These are phyloP conservation scores for Trinorchestia longiramus DNA, from an alignment of 1,140 invertebrate genomes.

Conservation along the genomic window DNA sequence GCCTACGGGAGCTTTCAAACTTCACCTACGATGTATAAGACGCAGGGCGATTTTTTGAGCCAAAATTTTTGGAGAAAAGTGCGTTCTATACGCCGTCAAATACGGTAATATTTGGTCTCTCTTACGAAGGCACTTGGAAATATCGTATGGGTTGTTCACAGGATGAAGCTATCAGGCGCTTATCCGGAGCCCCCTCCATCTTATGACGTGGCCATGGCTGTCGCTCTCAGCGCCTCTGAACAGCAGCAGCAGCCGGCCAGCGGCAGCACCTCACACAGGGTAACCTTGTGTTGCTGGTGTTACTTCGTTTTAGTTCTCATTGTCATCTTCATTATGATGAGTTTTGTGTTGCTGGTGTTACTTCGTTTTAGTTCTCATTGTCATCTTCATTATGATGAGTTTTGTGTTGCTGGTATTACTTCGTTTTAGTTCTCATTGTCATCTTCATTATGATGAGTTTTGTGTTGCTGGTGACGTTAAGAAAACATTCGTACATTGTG, in stretches of 20 bases:
- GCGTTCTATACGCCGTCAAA: too few relatives aligned
- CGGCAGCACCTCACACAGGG: neutral
- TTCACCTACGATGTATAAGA: too few relatives aligned
- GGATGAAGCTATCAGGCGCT: constrained; percentile 62
- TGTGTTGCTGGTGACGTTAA: too few relatives aligned
- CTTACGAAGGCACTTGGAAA: too few relatives aligned
- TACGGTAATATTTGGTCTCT: too few relatives aligned
- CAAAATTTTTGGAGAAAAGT: too few relatives aligned
- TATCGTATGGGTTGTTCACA: neutral
- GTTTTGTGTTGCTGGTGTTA: too few relatives aligned
- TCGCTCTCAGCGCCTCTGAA: constrained; percentile 8
- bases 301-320: neutral
- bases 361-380: neutral
- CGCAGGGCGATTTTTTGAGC: too few relatives aligned
- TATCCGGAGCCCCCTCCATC: constrained; percentile 66
- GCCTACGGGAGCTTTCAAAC: too few relatives aligned
- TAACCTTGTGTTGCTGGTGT: neutral
- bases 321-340: neutral
- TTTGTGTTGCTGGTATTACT: neutral
- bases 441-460: neutral
- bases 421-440: neutral
- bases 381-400: neutral
- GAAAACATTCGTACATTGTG: too few relatives aligned
- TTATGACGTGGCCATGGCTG: constrained; percentile 66
- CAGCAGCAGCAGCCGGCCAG: neutral